A percentile compares a stretch with the other conserved stretches of the same genome.
Conservation (phyloP, 2,113 vertebrate genomes). For the Athene cunicularia region DNA sequence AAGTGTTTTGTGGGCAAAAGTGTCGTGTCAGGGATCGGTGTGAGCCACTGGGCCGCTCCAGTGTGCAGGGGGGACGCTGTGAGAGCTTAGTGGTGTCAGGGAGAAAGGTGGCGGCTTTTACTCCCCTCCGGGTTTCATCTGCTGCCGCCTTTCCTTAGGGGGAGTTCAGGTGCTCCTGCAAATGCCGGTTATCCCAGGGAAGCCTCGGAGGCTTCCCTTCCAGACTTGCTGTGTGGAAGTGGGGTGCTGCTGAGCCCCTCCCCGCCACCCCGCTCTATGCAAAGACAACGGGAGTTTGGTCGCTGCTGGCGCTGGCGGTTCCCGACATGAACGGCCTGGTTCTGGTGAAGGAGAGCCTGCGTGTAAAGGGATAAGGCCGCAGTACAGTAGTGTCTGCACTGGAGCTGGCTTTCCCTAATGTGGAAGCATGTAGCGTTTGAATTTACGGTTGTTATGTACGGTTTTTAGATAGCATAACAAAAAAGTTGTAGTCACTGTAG, state of each 20-base stretch:
- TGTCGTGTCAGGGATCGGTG: fast-evolving
- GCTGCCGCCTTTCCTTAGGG: fast-evolving
- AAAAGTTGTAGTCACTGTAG: background rate
- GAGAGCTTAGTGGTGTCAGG: fast-evolving
- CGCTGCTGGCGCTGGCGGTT: fast-evolving
- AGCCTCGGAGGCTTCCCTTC: background rate
- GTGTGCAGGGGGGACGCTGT: fast-evolving
- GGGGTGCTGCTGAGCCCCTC: fast-evolving
- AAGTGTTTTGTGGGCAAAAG: fast-evolving
- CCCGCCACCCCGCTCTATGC: fast-evolving
- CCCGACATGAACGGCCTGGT: fast-evolving
- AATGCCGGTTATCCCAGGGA: fast-evolving
- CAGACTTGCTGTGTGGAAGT: background rate
- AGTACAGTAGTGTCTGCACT: fast-evolving
- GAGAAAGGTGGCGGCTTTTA: fast-evolving
- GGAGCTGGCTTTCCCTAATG: background rate
- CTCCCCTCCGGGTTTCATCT: fast-evolving
- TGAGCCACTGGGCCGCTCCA: fast-evolving
- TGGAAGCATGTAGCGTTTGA: background rate
- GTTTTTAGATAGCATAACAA: background rate
- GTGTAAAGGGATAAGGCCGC: background rate
- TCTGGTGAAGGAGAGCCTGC: background rate
- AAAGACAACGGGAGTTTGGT: fast-evolving
- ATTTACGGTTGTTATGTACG: background rate
- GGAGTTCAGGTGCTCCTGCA: fast-evolving